These are phyloP conservation scores for Listrodromus nycthemerus DNA, from an alignment of 2,888 invertebrate species.

Conservation along the genomic window DNA sequence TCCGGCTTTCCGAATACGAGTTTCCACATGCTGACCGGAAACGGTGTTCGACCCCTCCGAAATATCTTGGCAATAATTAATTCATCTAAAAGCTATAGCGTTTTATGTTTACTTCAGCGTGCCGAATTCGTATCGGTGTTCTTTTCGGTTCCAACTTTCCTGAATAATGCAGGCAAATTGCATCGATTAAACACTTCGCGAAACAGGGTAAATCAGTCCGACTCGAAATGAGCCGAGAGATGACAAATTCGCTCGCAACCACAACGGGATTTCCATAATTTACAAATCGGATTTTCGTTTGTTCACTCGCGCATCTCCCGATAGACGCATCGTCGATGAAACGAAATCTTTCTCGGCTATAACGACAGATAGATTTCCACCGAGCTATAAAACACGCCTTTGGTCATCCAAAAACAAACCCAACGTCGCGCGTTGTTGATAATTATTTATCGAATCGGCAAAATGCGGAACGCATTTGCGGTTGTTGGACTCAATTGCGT, in stretches of 20 bases:
- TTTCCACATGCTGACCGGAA: background rate
- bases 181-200: background rate
- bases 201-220: background rate
- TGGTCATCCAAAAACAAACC: conserved; percentile 26
- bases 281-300: background rate
- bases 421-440: conserved; percentile 32
- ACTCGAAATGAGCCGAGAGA: background rate
- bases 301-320: background rate
- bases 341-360: conserved; percentile 6
- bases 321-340: conserved; percentile 19
- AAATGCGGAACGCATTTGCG: conserved; percentile 28
- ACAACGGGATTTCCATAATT: background rate
- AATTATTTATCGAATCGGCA: conserved; percentile 55
- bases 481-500: conserved; percentile 33
- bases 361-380: conserved; percentile 8
- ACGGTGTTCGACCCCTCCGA: background rate
- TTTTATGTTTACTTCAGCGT: background rate
- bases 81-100: background rate
- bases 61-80: background rate
- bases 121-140: background rate
- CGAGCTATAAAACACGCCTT: conserved; percentile 14
- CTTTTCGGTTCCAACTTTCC: background rate
- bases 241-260: background rate
- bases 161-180: background rate
- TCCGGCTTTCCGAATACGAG: no score